Evolutionary conservation across 2,113 vertebrate genomes (phyloP).

Genomic region (Neomonachus schauinslandi): DNA sequence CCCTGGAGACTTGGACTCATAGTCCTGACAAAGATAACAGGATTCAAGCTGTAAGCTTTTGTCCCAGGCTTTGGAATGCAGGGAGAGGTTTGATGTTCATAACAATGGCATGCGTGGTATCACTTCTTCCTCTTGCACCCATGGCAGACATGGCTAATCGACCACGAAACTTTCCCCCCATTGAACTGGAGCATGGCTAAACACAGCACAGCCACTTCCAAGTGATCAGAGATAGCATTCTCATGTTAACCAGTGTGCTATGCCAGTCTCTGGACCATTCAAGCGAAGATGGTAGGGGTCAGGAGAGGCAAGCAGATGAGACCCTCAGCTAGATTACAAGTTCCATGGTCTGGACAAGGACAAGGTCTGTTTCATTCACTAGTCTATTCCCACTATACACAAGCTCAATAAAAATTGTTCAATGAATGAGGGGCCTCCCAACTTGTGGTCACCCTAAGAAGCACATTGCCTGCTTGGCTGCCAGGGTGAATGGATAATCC

Average conservation of each 20-base stretch:
- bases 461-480: not conserved
- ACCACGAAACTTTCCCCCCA: not conserved
- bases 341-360: not conserved
- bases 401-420: not conserved
- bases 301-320: not conserved
- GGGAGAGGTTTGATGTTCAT: not conserved
- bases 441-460: not conserved
- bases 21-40: not conserved
- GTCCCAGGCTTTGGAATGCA: not conserved
- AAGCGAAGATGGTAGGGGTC: not conserved
- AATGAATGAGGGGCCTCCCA: not conserved
- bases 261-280: not conserved
- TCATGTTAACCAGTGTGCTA: not conserved
- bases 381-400: not conserved
- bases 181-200: not conserved
- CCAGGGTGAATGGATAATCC: not conserved
- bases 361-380: not conserved
- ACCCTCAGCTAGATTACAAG: not conserved
- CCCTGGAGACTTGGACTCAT: not conserved
- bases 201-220: not conserved
- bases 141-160: conserved; percentile 14
- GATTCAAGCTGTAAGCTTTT: not conserved
- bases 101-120: not conserved
- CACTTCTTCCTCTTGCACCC: not conserved
- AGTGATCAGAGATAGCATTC: not conserved